Evolutionary conservation across 2,888 invertebrate genomes (phyloP), one percentile per base, ranked within the genome.

Genomic region (Drosophila parthenogenetica): DNA sequence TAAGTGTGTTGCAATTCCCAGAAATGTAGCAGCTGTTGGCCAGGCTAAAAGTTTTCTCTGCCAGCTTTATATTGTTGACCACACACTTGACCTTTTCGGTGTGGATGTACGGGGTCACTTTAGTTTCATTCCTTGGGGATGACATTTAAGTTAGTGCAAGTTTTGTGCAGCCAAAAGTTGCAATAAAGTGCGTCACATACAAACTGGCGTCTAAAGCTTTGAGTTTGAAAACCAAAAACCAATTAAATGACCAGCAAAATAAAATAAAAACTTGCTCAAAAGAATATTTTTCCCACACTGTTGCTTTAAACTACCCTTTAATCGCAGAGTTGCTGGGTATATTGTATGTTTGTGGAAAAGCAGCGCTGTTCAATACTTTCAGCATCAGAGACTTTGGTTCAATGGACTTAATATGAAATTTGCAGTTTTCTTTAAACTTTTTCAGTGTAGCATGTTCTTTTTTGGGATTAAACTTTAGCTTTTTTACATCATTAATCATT

Each of bases 201-300:
- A 19, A 60, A 46, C 42, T 43, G 64, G 55, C 17, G 53, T 48
- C 40, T 22, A 48, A 60, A 57, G 53, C 48, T 51, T 43, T 42
- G 49, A 39, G 42, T 49, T 61, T 39, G 49, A 25, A 29, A 39
- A 25, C 50, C 39, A 17, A 69, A 74, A 79, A 68, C 69, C 80
- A 77, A 77, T 77, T 69, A 80, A 69, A 67, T 70, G 74, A 69
- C 70, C 77, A 66, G 43, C 65, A 69, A 77, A 66, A 69, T 39
- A 61, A 61, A 69, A 68, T 61, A 68, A n/a, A 63, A 75, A 79
- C 65, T 79, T 76, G 63, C 55, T 61, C 63, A 62, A 69, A 75
- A 54, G 58, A 60, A 54, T 32, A 29, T 50, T 35, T 32, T 5
- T 32, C 48, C 13, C 2, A 11, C 60, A 45, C 45, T 2, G 14